Base-by-base conservation (phyloP, 2,113 vertebrate genomes). In the Lophochroa leadbeateri region DNA sequence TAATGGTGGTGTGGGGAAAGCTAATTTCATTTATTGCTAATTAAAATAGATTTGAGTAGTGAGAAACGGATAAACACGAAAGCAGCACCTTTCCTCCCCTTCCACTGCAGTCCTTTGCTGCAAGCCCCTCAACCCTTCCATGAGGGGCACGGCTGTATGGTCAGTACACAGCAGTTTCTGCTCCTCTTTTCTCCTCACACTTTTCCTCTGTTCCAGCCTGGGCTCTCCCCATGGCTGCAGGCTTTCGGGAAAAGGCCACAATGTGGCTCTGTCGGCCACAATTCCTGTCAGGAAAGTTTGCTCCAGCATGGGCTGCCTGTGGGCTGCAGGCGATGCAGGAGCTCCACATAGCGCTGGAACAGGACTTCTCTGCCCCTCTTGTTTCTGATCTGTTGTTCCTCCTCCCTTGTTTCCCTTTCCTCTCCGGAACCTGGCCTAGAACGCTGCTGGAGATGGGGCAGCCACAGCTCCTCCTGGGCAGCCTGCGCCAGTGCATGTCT, bases 1-100 rank as follows among this genome's bases (percentile, higher is more conserved):
- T 39, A 19, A 24, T 57, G 14, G 41, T 0, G 1, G 1, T 1
- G 1, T 1, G 1, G 35, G 60, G 67, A 61, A 72, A 50, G n/a
- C 20, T 7, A 4, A 50, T 79, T 65, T 75, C 4, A 27, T 39
- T 60, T 72, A 27, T 37, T 82, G 46, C 7, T 9, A 25, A 6
- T 37, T 83, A 20, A 72, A 68, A 25, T 7, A 65, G 39, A 47
- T 71, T 31, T 0, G 1, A 17, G 19, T 55, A 37, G 65, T 39
- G 10, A 71, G 44, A 61, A 77, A 81, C 11, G 31, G 39, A 27
- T 23, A 13, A 37, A 44, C 5, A 7, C 13, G 65, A 49, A 53
- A 61, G 50, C n/a, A 28, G 47, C 20, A 33, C 52, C 9, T 33
- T 60, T 52, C 16, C 53, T 58, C n/a, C 20, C 13, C 10, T 1